Evolutionary conservation across 2,113 vertebrate genomes (phyloP).

Genomic region (Psephotus haematonotus): DNA sequence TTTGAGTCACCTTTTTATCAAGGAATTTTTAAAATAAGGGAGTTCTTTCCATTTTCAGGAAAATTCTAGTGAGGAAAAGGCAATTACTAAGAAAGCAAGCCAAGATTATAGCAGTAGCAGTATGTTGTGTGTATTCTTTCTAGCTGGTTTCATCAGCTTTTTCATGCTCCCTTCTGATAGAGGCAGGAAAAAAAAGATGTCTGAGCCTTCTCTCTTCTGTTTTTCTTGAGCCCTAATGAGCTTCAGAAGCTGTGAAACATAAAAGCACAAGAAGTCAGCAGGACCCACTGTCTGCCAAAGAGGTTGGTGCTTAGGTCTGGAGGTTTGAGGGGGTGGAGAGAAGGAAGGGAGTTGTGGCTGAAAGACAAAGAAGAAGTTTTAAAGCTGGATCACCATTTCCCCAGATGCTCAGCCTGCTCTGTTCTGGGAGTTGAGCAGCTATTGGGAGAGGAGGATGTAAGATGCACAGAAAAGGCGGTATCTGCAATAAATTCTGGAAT

Average conservation of each 20-base stretch:
- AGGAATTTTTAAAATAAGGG: background rate
- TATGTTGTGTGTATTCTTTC: background rate
- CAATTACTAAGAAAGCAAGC: background rate
- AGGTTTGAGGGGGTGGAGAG: background rate
- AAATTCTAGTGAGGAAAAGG: background rate
- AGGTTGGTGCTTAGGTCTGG: background rate
- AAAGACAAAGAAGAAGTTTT: background rate
- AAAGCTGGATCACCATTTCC: background rate
- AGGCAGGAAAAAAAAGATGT: rapidly evolving
- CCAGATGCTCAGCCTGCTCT: background rate
- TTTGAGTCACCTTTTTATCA: background rate
- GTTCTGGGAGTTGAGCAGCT: background rate
- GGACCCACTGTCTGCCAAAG: background rate
- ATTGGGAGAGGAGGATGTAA: background rate
- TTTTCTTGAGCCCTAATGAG: background rate
- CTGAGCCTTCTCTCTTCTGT: background rate
- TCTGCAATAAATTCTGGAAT: background rate
- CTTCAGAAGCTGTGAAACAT: background rate
- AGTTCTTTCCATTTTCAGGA: background rate
- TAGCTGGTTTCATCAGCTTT: background rate
- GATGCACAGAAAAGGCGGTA: background rate
- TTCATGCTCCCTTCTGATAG: background rate
- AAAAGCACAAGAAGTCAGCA: background rate
- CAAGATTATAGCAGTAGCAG: background rate
- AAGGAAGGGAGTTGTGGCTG: background rate